Percentiles rank a stretch among this genome's conserved stretches.
Conservation (phyloP, 2,888 invertebrate genomes). For the Diarsia brunnea region DNA sequence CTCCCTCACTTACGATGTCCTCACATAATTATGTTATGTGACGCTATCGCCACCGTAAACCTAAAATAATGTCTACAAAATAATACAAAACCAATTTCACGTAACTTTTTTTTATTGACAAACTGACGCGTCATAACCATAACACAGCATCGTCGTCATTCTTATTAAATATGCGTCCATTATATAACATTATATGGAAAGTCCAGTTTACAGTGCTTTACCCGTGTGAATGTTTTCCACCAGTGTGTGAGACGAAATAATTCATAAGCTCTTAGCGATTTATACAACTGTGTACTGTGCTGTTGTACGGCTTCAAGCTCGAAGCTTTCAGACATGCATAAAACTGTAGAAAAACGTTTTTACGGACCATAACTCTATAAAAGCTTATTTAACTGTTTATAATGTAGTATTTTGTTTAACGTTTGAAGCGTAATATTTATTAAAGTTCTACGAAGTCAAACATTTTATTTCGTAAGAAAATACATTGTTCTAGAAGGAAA, state of each 20-base stretch:
- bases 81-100: not conserved
- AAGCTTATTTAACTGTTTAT: too few species aligned
- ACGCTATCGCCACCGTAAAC: not conserved
- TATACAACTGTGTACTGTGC: not conserved
- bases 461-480: too few species aligned
- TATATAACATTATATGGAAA: constrained; percentile 31
- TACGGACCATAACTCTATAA: too few species aligned
- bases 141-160: not conserved
- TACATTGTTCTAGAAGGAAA: too few species aligned
- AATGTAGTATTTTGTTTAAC: not conserved
- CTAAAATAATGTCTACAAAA: not conserved
- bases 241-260: constrained; percentile 18
- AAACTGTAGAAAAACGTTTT: not conserved
- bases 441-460: too few species aligned
- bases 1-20: not conserved
- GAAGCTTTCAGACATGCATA: not conserved
- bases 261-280: constrained; percentile 29
- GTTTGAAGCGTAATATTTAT: too few species aligned
- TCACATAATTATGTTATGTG: not conserved
- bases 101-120: not conserved
- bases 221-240: constrained; percentile 59
- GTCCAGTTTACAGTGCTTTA: constrained; percentile 32
- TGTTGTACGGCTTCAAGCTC: not conserved
- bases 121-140: not conserved
- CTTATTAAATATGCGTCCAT: constrained; percentile 39